These are phyloP conservation scores for Odontomyia ornata DNA, from an alignment of 2,888 invertebrate species.

Conservation along the genomic window DNA sequence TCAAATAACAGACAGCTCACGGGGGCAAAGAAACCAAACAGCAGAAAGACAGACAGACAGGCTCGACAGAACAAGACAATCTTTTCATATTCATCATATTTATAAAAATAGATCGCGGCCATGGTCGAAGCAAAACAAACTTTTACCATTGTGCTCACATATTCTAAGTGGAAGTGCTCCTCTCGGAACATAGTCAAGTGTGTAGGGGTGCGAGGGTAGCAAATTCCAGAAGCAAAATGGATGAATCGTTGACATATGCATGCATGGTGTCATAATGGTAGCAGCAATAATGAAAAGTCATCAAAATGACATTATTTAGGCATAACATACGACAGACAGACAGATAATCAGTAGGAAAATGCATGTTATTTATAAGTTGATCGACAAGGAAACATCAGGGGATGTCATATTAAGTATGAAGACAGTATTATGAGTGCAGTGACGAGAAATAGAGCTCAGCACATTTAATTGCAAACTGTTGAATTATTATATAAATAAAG, in stretches of 20 bases:
- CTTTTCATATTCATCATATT: not conserved
- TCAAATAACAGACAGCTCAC: not conserved
- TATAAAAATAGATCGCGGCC: not conserved
- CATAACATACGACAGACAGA: not conserved
- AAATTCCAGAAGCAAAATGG: not conserved
- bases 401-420: too few relatives aligned
- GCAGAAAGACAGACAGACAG: not conserved
- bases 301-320: conserved; percentile 22
- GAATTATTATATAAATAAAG: too few relatives aligned
- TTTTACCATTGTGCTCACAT: not conserved
- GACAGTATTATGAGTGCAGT: too few relatives aligned
- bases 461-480: too few relatives aligned
- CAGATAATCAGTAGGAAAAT: too few relatives aligned
- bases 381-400: too few relatives aligned
- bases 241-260: not conserved
- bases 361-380: too few relatives aligned
- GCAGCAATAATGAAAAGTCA: conserved; percentile 15
- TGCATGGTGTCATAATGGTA: not conserved
- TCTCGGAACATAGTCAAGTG: not conserved
- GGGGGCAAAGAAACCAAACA: not conserved
- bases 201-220: not conserved
- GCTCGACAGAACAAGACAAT: not conserved
- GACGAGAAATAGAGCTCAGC: too few relatives aligned
- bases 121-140: not conserved
- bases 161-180: not conserved